Percentiles rank a stretch among this genome's conserved stretches.
These are phyloP conservation scores for Alligator sinensis DNA, from an alignment of 2,113 vertebrate species.

Conservation along the genomic window DNA sequence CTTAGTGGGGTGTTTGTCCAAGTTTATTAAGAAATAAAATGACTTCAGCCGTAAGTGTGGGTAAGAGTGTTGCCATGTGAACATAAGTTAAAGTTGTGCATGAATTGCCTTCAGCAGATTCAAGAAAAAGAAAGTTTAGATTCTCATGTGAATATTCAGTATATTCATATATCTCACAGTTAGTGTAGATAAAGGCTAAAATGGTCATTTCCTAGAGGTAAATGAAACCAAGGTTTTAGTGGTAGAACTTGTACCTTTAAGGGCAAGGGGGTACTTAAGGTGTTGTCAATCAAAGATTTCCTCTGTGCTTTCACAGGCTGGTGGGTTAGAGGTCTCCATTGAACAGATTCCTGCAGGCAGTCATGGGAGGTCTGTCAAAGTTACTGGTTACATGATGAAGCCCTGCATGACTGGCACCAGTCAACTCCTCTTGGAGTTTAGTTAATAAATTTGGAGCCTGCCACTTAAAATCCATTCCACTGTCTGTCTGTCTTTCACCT, in stretches of 20 bases:
- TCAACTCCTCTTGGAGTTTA: neutral
- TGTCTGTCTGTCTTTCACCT: neutral
- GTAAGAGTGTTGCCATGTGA: too few species aligned
- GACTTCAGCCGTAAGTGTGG: too few species aligned
- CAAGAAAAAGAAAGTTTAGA: too few species aligned
- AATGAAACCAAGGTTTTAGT: neutral
- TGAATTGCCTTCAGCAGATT: too few species aligned
- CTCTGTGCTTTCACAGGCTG: neutral
- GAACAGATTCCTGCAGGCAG: neutral
- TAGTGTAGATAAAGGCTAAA: neutral
- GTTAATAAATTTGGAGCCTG: neutral
- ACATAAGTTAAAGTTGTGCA: too few species aligned
- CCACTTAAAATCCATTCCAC: neutral
- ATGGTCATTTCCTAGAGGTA: neutral
- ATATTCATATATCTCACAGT: too few species aligned
- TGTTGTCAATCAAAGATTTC: neutral
- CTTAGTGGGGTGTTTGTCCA: neutral
- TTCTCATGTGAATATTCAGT: too few species aligned
- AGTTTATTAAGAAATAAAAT: too few species aligned
- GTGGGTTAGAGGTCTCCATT: rapidly evolving
- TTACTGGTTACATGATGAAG: neutral
- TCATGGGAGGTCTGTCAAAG: neutral
- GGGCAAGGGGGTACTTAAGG: neutral
- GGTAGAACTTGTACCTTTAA: neutral
- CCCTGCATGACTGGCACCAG: neutral